phyloP scores from a whole-genome alignment of 2,888 invertebrate genomes.

The Muscina levida region DNA sequence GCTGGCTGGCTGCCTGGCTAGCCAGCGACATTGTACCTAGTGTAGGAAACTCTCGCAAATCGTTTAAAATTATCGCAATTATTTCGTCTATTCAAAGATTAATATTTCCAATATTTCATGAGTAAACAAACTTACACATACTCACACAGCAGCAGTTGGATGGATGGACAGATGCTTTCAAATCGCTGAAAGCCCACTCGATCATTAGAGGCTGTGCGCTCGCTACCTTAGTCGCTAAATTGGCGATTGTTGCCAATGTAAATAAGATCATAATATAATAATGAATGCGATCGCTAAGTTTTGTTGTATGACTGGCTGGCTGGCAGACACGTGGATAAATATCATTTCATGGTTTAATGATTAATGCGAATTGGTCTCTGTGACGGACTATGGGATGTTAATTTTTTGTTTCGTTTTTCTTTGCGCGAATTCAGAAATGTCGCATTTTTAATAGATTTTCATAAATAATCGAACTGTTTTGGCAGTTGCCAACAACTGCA shows the following conservation, averaged over 20 bases:
- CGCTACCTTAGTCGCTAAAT: neutral
- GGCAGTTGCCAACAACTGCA: neutral
- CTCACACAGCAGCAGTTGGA: constrained; percentile 28
- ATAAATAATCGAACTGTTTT: constrained; percentile 14
- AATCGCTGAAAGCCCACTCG: neutral
- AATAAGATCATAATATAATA: constrained; percentile 27
- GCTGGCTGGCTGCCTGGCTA: neutral
- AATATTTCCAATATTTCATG: constrained; percentile 55
- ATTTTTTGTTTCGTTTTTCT: neutral
- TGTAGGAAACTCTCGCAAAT: neutral
- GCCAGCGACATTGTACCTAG: neutral
- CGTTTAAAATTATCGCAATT: constrained; percentile 10
- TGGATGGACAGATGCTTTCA: constrained; percentile 20
- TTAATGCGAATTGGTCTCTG: constrained; percentile 38
- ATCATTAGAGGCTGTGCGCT: neutral
- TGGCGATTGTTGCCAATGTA: constrained; percentile 53
- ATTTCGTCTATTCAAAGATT: constrained; percentile 46
- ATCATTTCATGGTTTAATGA: constrained; percentile 34
- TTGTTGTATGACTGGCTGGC: constrained; percentile 6
- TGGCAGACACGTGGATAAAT: constrained; percentile 62
- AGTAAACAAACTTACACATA: constrained; percentile 51
- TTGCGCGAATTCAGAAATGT: neutral
- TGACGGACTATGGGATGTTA: too few relatives aligned
- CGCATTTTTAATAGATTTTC: constrained; percentile 19
- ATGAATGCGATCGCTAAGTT: neutral